These are phyloP conservation scores for Euborellia annulipes DNA, from an alignment of 1,140 invertebrate genomes.

Conservation along the genomic window DNA sequence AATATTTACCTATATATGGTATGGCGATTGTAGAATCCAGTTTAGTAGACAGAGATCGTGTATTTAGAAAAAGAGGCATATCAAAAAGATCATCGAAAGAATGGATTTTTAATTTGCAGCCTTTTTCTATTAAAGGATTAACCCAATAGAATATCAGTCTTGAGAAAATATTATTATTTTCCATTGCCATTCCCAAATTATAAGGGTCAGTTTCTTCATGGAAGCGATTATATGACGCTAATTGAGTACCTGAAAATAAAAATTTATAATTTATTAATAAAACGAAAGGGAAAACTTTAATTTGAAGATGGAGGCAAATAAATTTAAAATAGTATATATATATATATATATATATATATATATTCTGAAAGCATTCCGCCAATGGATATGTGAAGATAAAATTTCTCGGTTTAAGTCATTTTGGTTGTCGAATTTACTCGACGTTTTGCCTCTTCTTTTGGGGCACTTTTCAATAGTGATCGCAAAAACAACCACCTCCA, in stretches of 20 bases:
- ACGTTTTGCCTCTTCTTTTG: no score
- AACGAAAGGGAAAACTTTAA: constrained; percentile 16
- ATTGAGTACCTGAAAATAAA: constrained; percentile 18
- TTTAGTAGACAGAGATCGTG: constrained; percentile 37
- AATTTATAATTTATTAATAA: constrained; percentile 28
- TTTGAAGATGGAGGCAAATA: constrained; percentile 17
- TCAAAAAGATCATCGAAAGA: constrained; percentile 71
- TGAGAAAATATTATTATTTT: constrained; percentile 49
- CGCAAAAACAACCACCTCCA: no score
- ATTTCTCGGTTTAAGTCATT: no score
- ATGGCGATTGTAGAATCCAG: constrained; percentile 30
- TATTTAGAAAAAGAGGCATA: constrained; percentile 53
- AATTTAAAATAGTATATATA: no score
- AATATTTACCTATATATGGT: constrained; percentile 25
- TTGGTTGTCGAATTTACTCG: no score
- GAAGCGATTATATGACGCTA: constrained; percentile 38
- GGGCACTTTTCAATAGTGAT: no score
- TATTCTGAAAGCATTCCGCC: no score
- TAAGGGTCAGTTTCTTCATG: constrained; percentile 46
- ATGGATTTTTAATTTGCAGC: constrained; percentile 50
- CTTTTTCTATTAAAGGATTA: constrained; percentile 67
- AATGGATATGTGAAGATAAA: no score
- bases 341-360: no score
- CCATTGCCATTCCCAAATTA: constrained; percentile 65
- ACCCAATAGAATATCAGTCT: constrained; percentile 79